A percentile compares a stretch with the other conserved stretches of the same genome.
phyloP scores from a whole-genome alignment of 2,888 invertebrate genomes.

The Baronia brevicornis region DNA sequence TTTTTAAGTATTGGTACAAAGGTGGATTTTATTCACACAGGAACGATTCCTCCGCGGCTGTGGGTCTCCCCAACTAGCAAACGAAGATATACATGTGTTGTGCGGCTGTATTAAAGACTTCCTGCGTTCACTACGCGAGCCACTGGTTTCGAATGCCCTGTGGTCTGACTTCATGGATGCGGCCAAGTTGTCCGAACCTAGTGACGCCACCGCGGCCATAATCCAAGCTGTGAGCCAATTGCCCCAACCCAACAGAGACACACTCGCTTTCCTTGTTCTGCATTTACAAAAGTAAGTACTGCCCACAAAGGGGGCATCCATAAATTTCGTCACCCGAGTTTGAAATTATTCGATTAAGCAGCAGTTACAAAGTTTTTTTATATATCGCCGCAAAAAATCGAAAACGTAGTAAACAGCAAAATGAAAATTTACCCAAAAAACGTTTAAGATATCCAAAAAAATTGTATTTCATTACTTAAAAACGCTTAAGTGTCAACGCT shows the following conservation, averaged over 20 bases:
- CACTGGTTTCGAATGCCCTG: slow-evolving; percentile 86
- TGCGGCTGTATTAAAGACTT: slow-evolving; percentile 97
- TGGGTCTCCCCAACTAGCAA: slow-evolving; percentile 85
- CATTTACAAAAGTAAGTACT: slow-evolving; percentile 85
- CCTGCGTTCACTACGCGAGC: slow-evolving; percentile 90
- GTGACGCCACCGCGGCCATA: slow-evolving; percentile 78
- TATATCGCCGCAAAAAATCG: too few relatives aligned
- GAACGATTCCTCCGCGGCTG: slow-evolving; percentile 91
- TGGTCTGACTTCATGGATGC: slow-evolving; percentile 89
- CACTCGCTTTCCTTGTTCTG: slow-evolving; percentile 92
- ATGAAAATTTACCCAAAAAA: too few relatives aligned
- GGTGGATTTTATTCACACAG: slow-evolving; percentile 35
- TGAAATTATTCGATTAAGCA: too few relatives aligned
- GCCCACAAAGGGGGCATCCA: too few relatives aligned
- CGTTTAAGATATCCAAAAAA: too few relatives aligned
- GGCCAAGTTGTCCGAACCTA: slow-evolving; percentile 70
- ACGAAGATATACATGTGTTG: slow-evolving; percentile 88
- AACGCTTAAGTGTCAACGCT: too few relatives aligned
- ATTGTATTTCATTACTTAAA: too few relatives aligned
- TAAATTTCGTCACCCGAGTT: too few relatives aligned
- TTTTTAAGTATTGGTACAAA: neutral
- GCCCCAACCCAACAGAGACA: slow-evolving; percentile 95
- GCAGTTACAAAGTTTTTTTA: too few relatives aligned
- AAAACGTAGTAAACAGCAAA: too few relatives aligned
- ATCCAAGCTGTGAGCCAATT: slow-evolving; percentile 87